Evolutionary conservation across 2,113 vertebrate species (phyloP).

Genomic region (Petaurus breviceps): DNA sequence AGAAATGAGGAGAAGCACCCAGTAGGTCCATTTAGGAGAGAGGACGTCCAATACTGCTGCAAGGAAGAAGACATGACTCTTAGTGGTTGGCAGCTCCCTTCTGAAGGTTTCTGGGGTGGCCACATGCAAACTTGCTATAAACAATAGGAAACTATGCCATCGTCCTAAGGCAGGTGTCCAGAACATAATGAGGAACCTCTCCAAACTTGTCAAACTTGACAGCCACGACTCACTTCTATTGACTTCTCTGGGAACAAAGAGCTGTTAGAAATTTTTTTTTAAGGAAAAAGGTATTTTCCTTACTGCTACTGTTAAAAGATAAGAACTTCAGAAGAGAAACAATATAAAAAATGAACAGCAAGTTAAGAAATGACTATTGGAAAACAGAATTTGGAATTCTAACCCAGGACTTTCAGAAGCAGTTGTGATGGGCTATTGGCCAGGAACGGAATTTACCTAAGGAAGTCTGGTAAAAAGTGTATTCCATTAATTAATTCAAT

Average conservation of each 20-base stretch:
- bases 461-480: background rate
- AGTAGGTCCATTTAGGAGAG: background rate
- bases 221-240: background rate
- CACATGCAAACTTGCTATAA: background rate
- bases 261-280: background rate
- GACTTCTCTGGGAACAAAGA: background rate
- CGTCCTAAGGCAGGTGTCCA: background rate
- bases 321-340: background rate
- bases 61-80: background rate
- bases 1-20: background rate
- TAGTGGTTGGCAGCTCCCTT: background rate
- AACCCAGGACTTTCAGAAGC: background rate
- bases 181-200: background rate
- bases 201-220: background rate
- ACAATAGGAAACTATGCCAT: background rate
- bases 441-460: background rate
- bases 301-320: background rate
- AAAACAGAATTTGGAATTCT: background rate
- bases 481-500: background rate
- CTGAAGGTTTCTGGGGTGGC: background rate
- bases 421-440: background rate
- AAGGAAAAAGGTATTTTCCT: background rate
- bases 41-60: background rate
- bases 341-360: background rate
- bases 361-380: background rate